These are phyloP conservation scores for Belonocnema kinseyi DNA, from an alignment of 1,140 invertebrate genomes.

Conservation along the genomic window DNA sequence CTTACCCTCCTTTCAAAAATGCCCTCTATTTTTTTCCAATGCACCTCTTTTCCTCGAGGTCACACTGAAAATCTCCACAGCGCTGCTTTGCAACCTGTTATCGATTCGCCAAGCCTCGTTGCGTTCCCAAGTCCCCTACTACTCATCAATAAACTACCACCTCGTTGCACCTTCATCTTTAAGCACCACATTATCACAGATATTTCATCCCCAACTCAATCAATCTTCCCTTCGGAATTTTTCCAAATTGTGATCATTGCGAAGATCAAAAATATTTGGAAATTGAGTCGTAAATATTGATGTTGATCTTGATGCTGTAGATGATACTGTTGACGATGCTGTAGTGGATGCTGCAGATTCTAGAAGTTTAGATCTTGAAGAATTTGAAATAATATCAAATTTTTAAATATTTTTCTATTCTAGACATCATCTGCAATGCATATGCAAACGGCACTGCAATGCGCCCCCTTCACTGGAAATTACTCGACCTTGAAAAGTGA, in stretches of 20 bases:
- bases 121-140: slow-evolving; percentile 15
- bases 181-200: background rate
- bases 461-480: slow-evolving; percentile 3
- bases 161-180: background rate
- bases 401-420: background rate
- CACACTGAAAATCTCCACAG: background rate
- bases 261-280: background rate
- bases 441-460: background rate
- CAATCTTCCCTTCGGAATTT: background rate
- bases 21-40: background rate
- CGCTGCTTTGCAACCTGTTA: background rate
- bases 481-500: slow-evolving; percentile 6
- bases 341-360: background rate
- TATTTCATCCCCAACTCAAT: background rate
- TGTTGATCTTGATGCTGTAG: background rate
- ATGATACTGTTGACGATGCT: background rate
- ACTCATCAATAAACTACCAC: slow-evolving; percentile 15
- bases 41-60: background rate
- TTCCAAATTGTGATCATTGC: too few relatives aligned
- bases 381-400: background rate
- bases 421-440: background rate
- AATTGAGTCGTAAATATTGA: background rate
- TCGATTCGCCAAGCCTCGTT: background rate
- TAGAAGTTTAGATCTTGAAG: too few relatives aligned
- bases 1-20: background rate